Evolutionary conservation across 2,888 invertebrate genomes (phyloP).

Genomic region (Agapostemon virescens): DNA sequence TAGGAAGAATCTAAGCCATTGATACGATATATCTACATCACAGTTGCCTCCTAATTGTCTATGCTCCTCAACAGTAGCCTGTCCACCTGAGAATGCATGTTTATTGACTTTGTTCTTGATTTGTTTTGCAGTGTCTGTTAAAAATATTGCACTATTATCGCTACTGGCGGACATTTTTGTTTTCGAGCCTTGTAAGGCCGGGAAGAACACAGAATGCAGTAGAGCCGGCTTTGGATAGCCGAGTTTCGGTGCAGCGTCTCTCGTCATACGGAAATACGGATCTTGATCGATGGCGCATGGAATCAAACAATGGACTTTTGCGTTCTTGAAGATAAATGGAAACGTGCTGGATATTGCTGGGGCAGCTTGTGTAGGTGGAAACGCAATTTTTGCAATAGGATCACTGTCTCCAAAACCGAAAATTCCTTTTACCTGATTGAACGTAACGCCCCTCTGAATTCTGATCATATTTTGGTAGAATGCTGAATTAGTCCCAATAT

Average conservation of each 20-base stretch:
- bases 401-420: constrained; percentile 99
- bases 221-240: constrained; percentile 93
- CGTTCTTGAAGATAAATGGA: constrained; percentile 92
- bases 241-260: constrained; percentile 97
- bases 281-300: constrained; percentile 99
- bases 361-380: constrained; percentile 97
- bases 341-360: constrained; percentile 95
- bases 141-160: constrained; percentile 93
- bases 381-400: constrained; percentile 97
- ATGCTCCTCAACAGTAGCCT: constrained; percentile 96
- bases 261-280: constrained; percentile 99
- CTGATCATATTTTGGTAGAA: constrained; percentile 96
- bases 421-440: constrained; percentile 98
- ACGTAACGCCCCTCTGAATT: constrained; percentile 96
- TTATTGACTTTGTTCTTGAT: constrained; percentile 98
- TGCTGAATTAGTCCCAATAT: constrained; percentile 91
- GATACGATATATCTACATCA: constrained; percentile 96
- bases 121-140: constrained; percentile 97
- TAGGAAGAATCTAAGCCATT: constrained; percentile 96
- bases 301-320: constrained; percentile 91
- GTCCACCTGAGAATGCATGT: constrained; percentile 99
- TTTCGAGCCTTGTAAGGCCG: constrained; percentile 96
- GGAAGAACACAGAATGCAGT: constrained; percentile 93
- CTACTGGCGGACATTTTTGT: constrained; percentile 99
- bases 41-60: constrained; percentile 95